Evolutionary conservation across 2,113 vertebrate genomes (phyloP), one percentile per base, ranked within the genome.

Genomic region (Ailurus styani): DNA sequence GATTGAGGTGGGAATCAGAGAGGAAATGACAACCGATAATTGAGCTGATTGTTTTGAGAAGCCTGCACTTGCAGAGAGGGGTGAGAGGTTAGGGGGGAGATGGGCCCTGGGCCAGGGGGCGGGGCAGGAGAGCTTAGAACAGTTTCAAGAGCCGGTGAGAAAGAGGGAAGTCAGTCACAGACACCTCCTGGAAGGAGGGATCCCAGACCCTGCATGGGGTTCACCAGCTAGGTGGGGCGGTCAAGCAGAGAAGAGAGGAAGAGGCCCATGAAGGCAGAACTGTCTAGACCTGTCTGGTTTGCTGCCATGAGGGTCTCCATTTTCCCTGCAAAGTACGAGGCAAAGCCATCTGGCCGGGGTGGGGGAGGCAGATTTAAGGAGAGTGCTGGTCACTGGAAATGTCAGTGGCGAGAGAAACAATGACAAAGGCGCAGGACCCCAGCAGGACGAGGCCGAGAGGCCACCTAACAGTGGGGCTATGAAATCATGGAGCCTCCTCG

Each of bases 191-290:
- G 42, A n/a, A 78, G 47, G 40, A 21, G 34, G 45, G 14, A 5
- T 2, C 27, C 9, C 0, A n/a, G 18, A 62, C 6, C 42, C 11
- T 6, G n/a, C 4, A 7, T 52, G 14, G 73, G 82, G 7, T 23
- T 27, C 6, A 2, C 15, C 7, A 0, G 37, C 45, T 7, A 1
- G 82, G 12, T 23, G 68, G 7, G 15, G 55, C 2, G 9, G 40
- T 0, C 0, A 37, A 8, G 47, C 77, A 3, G 42, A 25, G 23
- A 7, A 37, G 57, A 11, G 50, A 47, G 57, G 57, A 47, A 40
- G 37, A 5, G 0, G 2, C n/a, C 1, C 1, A 0, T 6, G 62
- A 21, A n/a, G 52, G 77, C 34, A 34, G 50, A 15, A 8, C 45
- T 14, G 52, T 42, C 66, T 37, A 68, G 66, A 68, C n/a, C 17